These are phyloP conservation scores for Thumatha senex DNA, from an alignment of 2,888 invertebrate genomes.

Conservation along the genomic window DNA sequence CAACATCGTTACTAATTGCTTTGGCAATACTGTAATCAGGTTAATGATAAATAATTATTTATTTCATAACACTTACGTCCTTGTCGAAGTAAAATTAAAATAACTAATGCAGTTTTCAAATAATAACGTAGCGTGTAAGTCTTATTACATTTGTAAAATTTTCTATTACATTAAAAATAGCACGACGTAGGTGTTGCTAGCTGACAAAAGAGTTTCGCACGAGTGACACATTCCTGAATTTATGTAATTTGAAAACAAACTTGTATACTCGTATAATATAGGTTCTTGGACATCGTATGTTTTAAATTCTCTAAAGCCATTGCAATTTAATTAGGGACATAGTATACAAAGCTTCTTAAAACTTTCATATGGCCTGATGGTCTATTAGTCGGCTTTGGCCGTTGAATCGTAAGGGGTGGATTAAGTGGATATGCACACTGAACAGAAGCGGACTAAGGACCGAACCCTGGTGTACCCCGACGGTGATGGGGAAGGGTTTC, in stretches of 20 bases:
- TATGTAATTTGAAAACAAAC: not conserved
- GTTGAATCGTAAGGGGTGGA: too few relatives aligned
- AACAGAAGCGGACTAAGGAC: too few relatives aligned
- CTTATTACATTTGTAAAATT: not conserved
- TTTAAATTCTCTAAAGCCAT: too few relatives aligned
- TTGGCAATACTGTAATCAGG: constrained; percentile 8
- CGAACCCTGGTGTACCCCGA: too few relatives aligned
- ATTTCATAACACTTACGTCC: not conserved
- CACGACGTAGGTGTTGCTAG: constrained; percentile 2
- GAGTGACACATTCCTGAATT: not conserved
- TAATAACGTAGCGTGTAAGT: not conserved
- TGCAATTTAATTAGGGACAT: too few relatives aligned
- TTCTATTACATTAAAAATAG: not conserved
- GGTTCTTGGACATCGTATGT: not conserved
- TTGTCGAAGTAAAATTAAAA: not conserved
- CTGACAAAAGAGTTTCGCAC: not conserved
- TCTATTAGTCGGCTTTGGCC: too few relatives aligned
- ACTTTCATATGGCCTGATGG: too few relatives aligned
- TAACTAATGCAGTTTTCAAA: constrained; percentile 1
- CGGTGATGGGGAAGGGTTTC: too few relatives aligned
- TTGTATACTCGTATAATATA: too few relatives aligned
- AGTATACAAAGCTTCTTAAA: too few relatives aligned
- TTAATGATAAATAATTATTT: constrained; percentile 2
- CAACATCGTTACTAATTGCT: constrained; percentile 15
- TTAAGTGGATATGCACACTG: too few relatives aligned